Base-by-base conservation (phyloP, 2,797 vertebrate genomes). In the Yasuhikotakia modesta region DNA sequence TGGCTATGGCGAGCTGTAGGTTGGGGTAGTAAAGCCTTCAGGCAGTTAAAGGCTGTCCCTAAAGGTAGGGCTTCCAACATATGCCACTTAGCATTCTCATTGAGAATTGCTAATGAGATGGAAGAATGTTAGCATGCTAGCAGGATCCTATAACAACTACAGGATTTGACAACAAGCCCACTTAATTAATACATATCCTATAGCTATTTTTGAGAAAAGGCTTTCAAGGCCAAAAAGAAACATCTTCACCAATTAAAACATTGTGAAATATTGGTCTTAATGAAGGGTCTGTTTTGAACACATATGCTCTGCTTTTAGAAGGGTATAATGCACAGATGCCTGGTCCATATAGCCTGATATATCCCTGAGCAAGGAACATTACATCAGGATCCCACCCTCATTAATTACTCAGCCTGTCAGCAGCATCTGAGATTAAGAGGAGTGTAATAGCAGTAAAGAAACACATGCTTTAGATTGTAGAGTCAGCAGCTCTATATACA, bases 351-450 rank as follows among this genome's bases (percentile, higher is more conserved):
- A 45, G 72, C 53, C 69, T 90, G 86, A 91, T 85, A 85, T 90
- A 90, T 89, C 91, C 87, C 85, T 79, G 80, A 4, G 81, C 83
- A n/a, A 85, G 84, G 83, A 90, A 88, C 91, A 91, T 91, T 89
- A 89, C 88, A 90, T 90, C 87, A 92, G 87, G 89, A 91, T 90
- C 89, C 89, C 89, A 87, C 86, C 88, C 88, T 91, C 89, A 91
- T 92, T 93, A 93, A 93, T 92, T 92, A 92, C 89, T 87, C 73
- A 85, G 32, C 87, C 88, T 92, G 90, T 90, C 91, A 88, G 90
- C 90, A 90, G 89, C 87, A 89, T 87, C 87, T 88, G 88, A 90
- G 90, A 91, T 92, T 89, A 92, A 93, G 89, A 87, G 90, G 91
- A 93, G 91, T 94, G 90, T 83, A 87, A 89, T 84, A 89, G 85